These are phyloP conservation scores for Nomada flava DNA, from an alignment of 2,888 invertebrate genomes.

Conservation along the genomic window DNA sequence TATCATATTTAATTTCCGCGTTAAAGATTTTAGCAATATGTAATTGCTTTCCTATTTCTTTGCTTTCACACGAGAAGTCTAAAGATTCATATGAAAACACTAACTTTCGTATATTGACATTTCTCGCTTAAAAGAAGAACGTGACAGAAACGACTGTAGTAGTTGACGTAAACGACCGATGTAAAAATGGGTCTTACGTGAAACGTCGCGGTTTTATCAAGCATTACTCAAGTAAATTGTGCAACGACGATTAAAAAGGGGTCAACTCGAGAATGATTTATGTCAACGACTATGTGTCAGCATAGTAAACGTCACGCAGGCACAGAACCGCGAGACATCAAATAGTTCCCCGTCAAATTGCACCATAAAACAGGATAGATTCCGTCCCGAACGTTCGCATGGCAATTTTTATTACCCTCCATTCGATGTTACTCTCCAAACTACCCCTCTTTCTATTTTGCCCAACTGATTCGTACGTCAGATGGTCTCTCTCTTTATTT, in stretches of 20 bases:
- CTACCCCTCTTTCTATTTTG: not conserved
- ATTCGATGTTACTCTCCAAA: conserved; percentile 15
- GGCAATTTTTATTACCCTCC: conserved; percentile 52
- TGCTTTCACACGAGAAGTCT: no score
- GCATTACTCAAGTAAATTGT: conserved; percentile 38
- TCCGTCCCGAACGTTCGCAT: conserved; percentile 32
- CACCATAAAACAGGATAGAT: conserved; percentile 50
- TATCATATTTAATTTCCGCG: no score
- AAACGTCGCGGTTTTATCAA: conserved; percentile 44
- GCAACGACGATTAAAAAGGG: conserved; percentile 73
- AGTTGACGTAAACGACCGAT: not conserved
- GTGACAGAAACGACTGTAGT: no score
- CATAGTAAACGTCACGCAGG: conserved; percentile 52
- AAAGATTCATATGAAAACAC: no score
- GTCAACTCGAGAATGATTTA: conserved; percentile 76
- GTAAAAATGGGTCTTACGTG: conserved; percentile 33
- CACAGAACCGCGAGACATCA: conserved; percentile 44
- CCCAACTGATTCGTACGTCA: not conserved
- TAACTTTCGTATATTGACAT: no score
- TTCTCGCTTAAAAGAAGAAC: not conserved
- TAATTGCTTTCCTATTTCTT: no score
- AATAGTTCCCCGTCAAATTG: conserved; percentile 47
- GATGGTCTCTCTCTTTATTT: not conserved
- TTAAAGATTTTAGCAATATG: no score
- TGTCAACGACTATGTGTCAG: conserved; percentile 70